phyloP scores from a whole-genome alignment of 1,140 invertebrate genomes.

The Philaenus spumarius region DNA sequence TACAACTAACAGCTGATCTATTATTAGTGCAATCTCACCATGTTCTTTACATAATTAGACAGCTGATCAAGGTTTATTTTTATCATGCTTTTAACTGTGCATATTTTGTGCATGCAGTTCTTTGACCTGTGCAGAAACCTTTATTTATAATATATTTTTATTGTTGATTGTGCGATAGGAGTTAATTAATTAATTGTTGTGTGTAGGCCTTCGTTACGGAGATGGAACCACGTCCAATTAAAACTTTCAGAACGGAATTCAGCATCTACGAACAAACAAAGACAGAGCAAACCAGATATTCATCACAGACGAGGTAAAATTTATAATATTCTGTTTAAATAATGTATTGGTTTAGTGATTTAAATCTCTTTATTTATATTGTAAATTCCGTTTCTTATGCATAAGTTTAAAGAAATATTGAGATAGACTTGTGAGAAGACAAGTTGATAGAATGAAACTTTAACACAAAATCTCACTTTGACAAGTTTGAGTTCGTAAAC shows the following conservation, averaged over 20 bases:
- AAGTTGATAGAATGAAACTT: neutral
- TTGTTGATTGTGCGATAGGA: too few species aligned
- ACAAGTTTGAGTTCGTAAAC: too few species aligned
- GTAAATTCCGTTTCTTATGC: too few species aligned
- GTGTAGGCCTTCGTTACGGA: constrained; percentile 56
- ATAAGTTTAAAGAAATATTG: too few species aligned
- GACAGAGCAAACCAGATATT: constrained; percentile 7
- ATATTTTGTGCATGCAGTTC: too few species aligned
- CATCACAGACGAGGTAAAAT: constrained; percentile 8
- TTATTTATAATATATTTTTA: too few species aligned
- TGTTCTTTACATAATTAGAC: too few species aligned
- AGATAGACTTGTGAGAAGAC: neutral
- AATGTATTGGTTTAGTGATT: constrained; percentile 2
- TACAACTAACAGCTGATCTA: too few species aligned
- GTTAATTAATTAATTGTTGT: constrained; percentile 23
- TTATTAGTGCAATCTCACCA: too few species aligned
- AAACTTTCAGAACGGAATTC: constrained; percentile 71
- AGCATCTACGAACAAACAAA: constrained; percentile 44
- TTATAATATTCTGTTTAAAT: neutral
- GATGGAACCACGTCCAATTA: constrained; percentile 61
- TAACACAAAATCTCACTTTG: neutral
- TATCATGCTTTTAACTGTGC: too few species aligned
- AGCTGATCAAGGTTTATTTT: too few species aligned
- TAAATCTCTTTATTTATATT: neutral
- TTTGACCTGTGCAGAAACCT: too few species aligned